Evolutionary conservation across 1,140 invertebrate species (phyloP), one percentile per base, ranked within the genome.

Genomic region (Pseudomyrmex gracilis): DNA sequence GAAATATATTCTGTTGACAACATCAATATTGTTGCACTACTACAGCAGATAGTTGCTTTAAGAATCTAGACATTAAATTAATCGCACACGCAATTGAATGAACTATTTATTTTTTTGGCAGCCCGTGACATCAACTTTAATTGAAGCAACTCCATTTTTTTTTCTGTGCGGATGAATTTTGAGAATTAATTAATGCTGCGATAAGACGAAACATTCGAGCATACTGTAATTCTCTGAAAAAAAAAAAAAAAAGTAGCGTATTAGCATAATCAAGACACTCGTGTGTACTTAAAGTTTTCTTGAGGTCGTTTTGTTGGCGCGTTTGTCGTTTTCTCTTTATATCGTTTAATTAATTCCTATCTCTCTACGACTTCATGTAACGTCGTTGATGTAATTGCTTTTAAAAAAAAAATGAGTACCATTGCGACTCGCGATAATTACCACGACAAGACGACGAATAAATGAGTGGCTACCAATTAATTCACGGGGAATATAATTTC

Each of bases 331-430:
- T 5, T 34, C 34, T 34, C 13, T n/a, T n/a, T n/a, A n/a, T 60
- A 49, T 24, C 45, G 51, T 73, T 73, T 71, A 60, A 60, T 43
- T 34, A 70, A 24, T 20, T 9, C 3, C 15, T 67, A 12, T 47
- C 12, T 82, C 22, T 74, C 34, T 45, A 13, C 22, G 57, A 73
- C 45, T 73, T 34, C 9, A 60, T 34, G 34, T 61, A 15, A 2
- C 17, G 12, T 17, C n/a, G 47, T 5, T 10, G 45, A 45, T 47
- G 53, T 73, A 82, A 73, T 73, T 61, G 45, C 22, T 24, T 73
- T 82, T 34, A 73, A 82, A 82, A 82, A 61, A 73, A 82, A 82
- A 82, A 61, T 73, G 12, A 82, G 34, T n/a, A n/a, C 17, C 45
- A 8, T 1, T 24, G 24, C 47, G 49, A n/a, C 20, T 17, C 12